phyloP scores from a whole-genome alignment of 2,888 invertebrate species.

The Creontiades dilutus region DNA sequence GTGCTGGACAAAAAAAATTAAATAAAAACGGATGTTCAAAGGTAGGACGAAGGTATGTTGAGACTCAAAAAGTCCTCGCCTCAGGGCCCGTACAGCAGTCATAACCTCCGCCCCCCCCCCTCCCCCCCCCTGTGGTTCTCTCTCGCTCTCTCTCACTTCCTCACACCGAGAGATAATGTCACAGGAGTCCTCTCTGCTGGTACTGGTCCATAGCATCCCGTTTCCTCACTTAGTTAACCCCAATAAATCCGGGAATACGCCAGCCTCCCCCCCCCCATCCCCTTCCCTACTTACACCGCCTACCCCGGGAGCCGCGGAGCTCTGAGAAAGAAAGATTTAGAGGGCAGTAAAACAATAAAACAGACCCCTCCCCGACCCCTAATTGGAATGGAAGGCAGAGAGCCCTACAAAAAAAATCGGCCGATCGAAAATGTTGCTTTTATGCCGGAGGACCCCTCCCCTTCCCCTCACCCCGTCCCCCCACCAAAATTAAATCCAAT shows the following conservation, averaged over 20 bases:
- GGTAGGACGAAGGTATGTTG: too few species aligned
- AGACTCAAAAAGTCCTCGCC: too few species aligned
- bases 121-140: too few species aligned
- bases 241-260: conserved; percentile 52
- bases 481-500: conserved; percentile 35
- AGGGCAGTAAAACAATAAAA: conserved; percentile 60
- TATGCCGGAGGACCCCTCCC: conserved; percentile 3
- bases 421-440: conserved; percentile 41
- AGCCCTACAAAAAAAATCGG: conserved; percentile 8
- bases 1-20: too few species aligned
- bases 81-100: too few species aligned
- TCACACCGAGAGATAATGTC: conserved; percentile 45
- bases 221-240: conserved; percentile 50
- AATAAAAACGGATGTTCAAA: too few species aligned
- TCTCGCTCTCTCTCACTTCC: too few species aligned
- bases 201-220: conserved; percentile 1
- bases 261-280: too few species aligned
- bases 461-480: too few species aligned
- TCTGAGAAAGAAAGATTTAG: conserved; percentile 59
- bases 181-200: conserved; percentile 39
- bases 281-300: too few species aligned
- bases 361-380: background rate
- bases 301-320: conserved; percentile 11
- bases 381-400: conserved; percentile 48
- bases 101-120: too few species aligned